phyloP scores from a whole-genome alignment of 2,797 vertebrate genomes.

The Spondyliosoma cantharus region DNA sequence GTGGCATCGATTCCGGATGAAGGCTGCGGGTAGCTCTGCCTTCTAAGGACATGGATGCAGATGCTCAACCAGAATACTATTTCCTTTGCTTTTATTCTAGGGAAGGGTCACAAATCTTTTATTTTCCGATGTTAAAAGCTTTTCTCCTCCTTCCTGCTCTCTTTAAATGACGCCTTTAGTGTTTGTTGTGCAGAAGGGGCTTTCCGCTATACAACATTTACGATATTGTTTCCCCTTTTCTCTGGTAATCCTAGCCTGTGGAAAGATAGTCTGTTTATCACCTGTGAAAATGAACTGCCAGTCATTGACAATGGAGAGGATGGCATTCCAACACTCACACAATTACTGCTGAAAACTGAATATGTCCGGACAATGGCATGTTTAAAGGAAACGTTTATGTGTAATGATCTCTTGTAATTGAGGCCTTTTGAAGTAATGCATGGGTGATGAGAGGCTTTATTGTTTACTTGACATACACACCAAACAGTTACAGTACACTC shows the following conservation, averaged over 20 bases:
- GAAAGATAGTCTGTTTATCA: constrained; percentile 62
- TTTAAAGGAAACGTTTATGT: constrained; percentile 76
- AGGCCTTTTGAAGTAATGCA: constrained; percentile 75
- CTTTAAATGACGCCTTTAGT: constrained; percentile 40
- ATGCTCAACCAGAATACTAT: constrained; percentile 15
- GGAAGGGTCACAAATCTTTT: constrained; percentile 30
- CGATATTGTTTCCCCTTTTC: constrained; percentile 60
- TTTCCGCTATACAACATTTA: constrained; percentile 53
- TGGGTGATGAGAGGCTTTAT: constrained; percentile 64
- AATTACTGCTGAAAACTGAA: constrained; percentile 67
- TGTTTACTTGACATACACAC: constrained; percentile 77
- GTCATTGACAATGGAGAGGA: constrained; percentile 68
- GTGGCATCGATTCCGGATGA: constrained; percentile 48
- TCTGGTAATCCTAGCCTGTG: constrained; percentile 74
- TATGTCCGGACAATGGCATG: constrained; percentile 71
- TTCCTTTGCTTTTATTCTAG: constrained; percentile 27
- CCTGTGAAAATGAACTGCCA: constrained; percentile 67
- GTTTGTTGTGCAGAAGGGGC: constrained; percentile 45
- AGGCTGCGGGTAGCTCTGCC: constrained; percentile 66
- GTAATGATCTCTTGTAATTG: constrained; percentile 78
- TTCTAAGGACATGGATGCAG: constrained; percentile 69
- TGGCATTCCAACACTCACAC: constrained; percentile 66
- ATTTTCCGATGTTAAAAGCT: constrained; percentile 44
- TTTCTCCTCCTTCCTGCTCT: constrained; percentile 34
- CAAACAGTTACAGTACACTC: constrained; percentile 55